phyloP scores from a whole-genome alignment of 2,113 vertebrate species.

The Murina feae region DNA sequence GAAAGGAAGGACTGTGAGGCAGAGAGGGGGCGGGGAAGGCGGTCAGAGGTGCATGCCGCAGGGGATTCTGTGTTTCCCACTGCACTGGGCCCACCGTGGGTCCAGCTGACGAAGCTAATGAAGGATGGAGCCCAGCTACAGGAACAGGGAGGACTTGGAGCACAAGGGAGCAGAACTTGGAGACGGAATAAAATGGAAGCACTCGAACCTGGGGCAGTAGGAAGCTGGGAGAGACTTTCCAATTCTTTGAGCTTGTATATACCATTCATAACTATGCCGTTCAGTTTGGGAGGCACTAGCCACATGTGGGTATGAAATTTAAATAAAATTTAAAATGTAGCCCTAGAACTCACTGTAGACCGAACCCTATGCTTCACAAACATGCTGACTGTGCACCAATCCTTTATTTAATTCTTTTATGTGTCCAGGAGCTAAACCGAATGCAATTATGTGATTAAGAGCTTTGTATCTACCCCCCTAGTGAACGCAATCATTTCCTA shows the following conservation, averaged over 20 bases:
- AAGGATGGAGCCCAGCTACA: not conserved
- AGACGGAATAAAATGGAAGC: not conserved
- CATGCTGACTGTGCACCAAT: not conserved
- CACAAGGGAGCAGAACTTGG: not conserved
- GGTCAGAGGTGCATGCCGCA: too few species aligned
- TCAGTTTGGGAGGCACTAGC: not conserved
- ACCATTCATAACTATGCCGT: not conserved
- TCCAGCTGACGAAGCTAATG: not conserved
- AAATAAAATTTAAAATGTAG: not conserved
- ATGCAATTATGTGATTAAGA: conserved; percentile 45
- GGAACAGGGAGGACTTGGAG: not conserved
- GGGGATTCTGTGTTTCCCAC: too few species aligned
- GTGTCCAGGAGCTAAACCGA: not conserved
- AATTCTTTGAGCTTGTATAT: not conserved
- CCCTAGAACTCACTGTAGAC: not conserved
- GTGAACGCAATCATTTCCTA: not conserved
- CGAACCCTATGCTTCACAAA: not conserved
- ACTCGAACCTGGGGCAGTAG: not conserved
- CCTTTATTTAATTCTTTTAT: conserved; percentile 1
- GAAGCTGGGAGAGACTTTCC: not conserved
- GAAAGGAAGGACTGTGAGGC: too few species aligned
- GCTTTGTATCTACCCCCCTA: not conserved
- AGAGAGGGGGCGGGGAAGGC: too few species aligned
- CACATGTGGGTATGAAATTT: not conserved
- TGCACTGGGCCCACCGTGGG: not conserved